Base-by-base conservation (phyloP, 2,888 invertebrate species). In the Orthosia gothica region DNA sequence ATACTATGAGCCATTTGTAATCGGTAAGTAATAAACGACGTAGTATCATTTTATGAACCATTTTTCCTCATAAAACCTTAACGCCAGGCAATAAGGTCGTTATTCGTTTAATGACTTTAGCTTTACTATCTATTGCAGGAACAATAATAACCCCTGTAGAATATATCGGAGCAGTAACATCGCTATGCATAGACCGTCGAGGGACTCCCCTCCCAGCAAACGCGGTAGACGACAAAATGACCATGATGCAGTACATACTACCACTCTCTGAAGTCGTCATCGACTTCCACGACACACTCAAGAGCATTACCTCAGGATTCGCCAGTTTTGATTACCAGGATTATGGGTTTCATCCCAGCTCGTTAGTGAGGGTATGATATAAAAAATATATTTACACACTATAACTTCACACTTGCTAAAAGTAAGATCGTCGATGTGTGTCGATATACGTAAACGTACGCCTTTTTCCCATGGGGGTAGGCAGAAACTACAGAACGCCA, bases 301-400 rank as follows among this genome's bases (percentile, higher is more conserved):
- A 99, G 94, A 98, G 98, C 18, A 89, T 99, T 23, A 98, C 98
- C 5, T 99, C 99, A 0, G 99, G 99, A 49, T 99, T 99, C 95
- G 99, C 99, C 1, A 99, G 99, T 92, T 99, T 99, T 91, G 99
- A 99, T 93, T 99, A 99, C 91, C 99, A 99, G 93, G 98, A 99
- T 91, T 94, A 97, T 89, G 99, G 99, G 2, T 99, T 98, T 93
- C 97, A 98, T 90, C 91, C 92, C 80, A 98, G 99, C 79, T 96
- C 98, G 76, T 96, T 99, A 88, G 98, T 98, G 0, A 98, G 98
- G 93, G 98, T 99, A 79, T 15, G 66, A 23, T 45, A 40, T 18
- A 32, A 18, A n/a, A n/a, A n/a, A 13, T 40, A 40, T n/a, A 13
- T 9, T 9, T 40, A 9, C 4, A 40, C 40, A 40, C 4, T 32